Conservation (phyloP, 1,140 invertebrate species). For the Halyomorpha halys region DNA sequence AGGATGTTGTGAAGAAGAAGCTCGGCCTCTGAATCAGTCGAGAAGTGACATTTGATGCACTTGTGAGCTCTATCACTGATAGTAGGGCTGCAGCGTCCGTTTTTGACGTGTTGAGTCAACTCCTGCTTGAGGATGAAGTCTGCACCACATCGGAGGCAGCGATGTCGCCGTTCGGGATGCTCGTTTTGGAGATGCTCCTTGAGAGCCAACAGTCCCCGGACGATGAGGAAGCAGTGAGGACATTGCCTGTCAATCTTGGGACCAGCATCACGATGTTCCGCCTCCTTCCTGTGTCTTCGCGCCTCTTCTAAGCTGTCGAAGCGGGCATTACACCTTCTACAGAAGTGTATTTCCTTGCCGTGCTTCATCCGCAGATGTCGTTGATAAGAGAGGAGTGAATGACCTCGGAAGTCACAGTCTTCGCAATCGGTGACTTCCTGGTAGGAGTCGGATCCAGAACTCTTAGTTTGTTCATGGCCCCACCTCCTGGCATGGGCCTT, state of each 20-base stretch:
- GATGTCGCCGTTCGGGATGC: conserved; percentile 1
- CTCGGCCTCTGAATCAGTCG: conserved; percentile 43
- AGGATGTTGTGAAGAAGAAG: conserved; percentile 53
- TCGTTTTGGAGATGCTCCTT: not conserved
- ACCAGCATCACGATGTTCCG: conserved; percentile 34
- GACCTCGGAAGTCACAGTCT: conserved; percentile 37
- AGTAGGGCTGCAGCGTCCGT: not conserved
- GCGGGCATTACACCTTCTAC: conserved; percentile 34
- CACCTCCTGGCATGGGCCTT: conserved; percentile 47
- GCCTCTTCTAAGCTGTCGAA: conserved; percentile 51
- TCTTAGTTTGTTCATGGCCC: conserved; percentile 39
- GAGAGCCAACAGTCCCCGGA: not conserved
- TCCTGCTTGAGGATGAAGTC: conserved; percentile 60
- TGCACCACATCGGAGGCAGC: conserved; percentile 43
- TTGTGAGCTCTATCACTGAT: not conserved
- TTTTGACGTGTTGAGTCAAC: conserved; percentile 50
- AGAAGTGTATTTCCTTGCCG: conserved; percentile 30
- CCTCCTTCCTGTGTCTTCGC: conserved; percentile 49
- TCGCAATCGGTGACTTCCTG: conserved; percentile 44
- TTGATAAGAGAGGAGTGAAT: conserved; percentile 42
- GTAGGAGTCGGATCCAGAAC: conserved; percentile 50
- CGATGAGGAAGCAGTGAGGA: not conserved
- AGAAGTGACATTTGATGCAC: conserved; percentile 40
- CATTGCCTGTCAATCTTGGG: not conserved
- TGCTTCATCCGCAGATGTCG: conserved; percentile 43